Evolutionary conservation across 92 coral and sea anemone species (phyloP).

Genomic region (Phenganax subtilis): DNA sequence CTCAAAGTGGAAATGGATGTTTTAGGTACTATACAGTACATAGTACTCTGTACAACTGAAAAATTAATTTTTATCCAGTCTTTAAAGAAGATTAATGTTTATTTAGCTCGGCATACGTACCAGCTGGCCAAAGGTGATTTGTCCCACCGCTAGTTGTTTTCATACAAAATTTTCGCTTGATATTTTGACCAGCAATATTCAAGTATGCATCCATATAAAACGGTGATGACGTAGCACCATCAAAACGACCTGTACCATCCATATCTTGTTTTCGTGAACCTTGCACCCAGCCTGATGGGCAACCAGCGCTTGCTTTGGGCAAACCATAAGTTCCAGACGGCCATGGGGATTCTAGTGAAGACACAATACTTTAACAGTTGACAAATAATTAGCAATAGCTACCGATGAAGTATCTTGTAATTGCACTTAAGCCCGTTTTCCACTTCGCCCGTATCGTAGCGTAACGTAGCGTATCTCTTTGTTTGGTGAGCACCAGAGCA

Average conservation of each 20-base stretch:
- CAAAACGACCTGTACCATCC: conserved; percentile 17
- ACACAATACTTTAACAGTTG: background rate
- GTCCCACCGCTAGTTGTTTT: conserved; percentile 19
- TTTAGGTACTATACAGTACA: too few relatives aligned
- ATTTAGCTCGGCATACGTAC: conserved; percentile 11
- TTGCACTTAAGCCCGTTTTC: too few relatives aligned
- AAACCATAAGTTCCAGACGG: conserved; percentile 57
- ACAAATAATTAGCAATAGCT: too few relatives aligned
- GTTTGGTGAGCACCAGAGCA: too few relatives aligned
- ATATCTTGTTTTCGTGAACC: conserved; percentile 52
- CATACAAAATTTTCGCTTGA: conserved; percentile 51
- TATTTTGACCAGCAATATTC: background rate
- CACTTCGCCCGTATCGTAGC: too few relatives aligned
- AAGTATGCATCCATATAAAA: conserved; percentile 41
- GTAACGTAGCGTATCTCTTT: too few relatives aligned
- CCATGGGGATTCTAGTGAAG: conserved; percentile 29
- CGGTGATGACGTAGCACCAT: conserved; percentile 22
- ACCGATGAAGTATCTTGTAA: too few relatives aligned
- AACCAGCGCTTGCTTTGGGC: conserved; percentile 54
- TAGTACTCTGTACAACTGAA: too few relatives aligned
- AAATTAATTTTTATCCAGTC: background rate
- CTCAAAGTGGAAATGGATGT: too few relatives aligned
- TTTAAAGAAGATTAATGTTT: background rate
- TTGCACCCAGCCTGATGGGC: conserved; percentile 47
- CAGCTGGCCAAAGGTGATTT: conserved; percentile 34